Percentiles rank a stretch among this genome's conserved stretches.
Conservation (phyloP, 1,140 invertebrate species). For the Scaptomyza graminum region DNA sequence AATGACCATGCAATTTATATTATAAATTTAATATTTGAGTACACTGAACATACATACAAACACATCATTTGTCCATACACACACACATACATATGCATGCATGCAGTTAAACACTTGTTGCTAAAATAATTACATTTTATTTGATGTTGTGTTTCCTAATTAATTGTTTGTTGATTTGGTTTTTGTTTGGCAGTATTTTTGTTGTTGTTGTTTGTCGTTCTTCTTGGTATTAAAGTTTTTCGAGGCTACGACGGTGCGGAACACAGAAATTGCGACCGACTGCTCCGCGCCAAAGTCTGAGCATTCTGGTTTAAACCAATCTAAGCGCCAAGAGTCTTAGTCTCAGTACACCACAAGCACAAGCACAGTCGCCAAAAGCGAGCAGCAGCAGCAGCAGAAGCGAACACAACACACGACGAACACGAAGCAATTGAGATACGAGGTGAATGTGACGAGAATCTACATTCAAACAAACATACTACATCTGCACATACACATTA, state of each 20-base stretch:
- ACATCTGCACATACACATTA: constrained; percentile 3
- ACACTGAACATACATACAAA: constrained; percentile 3
- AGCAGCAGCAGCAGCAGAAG: constrained; percentile 18
- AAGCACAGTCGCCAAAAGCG: constrained; percentile 39
- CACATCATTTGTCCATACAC: constrained; percentile 13
- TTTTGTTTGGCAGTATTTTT: constrained; percentile 21
- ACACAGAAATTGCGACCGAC: constrained; percentile 45
- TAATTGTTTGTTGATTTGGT: constrained; percentile 15
- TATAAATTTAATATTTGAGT: constrained; percentile 9
- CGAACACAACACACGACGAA: constrained; percentile 38
- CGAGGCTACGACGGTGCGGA: constrained; percentile 34
- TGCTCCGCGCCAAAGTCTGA: constrained; percentile 60
- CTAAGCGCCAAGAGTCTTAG: constrained; percentile 49
- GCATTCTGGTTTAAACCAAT: constrained; percentile 72
- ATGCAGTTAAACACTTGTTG: constrained; percentile 41
- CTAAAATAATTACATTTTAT: constrained; percentile 25
- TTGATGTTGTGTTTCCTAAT: constrained; percentile 20
- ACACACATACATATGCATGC: constrained; percentile 31
- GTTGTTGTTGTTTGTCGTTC: constrained; percentile 19
- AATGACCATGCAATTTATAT: constrained; percentile 40
- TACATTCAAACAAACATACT: constrained; percentile 24
- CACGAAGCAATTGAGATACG: constrained; percentile 62
- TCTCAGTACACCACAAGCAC: constrained; percentile 27
- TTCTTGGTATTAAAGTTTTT: constrained; percentile 36
- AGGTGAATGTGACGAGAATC: constrained; percentile 57